Base-by-base conservation (phyloP, 2,888 invertebrate genomes). In the Spodoptera littoralis region DNA sequence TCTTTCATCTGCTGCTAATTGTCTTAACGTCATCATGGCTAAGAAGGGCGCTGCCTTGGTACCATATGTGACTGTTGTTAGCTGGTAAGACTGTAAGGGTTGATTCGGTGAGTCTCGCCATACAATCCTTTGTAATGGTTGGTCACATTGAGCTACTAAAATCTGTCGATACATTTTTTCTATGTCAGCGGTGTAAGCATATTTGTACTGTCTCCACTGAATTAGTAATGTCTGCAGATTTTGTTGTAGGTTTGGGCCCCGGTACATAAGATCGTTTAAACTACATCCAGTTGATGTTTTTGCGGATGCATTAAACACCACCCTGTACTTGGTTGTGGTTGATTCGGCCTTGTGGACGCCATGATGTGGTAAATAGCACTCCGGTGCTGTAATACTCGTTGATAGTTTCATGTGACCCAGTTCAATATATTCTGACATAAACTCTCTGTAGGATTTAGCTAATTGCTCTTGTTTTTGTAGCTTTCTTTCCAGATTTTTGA, bases 141-240 rank as follows among this genome's bases (percentile, higher is more conserved):
- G n/a, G n/a, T n/a, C n/a, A n/a, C n/a, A n/a, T n/a, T n/a, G n/a
- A n/a, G n/a, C n/a, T n/a, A n/a, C n/a, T n/a, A n/a, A n/a, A n/a
- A n/a, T n/a, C n/a, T n/a, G n/a, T n/a, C n/a, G n/a, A n/a, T n/a
- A n/a, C n/a, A n/a, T n/a, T n/a, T n/a, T n/a, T n/a, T n/a, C n/a
- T n/a, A n/a, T n/a, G n/a, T n/a, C n/a, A n/a, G n/a, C n/a, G n/a
- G n/a, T n/a, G n/a, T n/a, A 27, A 2, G 52, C 75, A 11, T 65
- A 71, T 46, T 61, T 55, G 47, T 69, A 70, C 1, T 56, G 42
- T 13, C 75, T 52, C 73, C 70, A 73, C 41, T 67, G 65, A 6
- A 74, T 13, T 13, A 45, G 8, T 13, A 45, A 45, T 45, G 44
- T 13, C n/a, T 45, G 44, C 8, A 45, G 6, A 13, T 45, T n/a